Percentiles rank a stretch among this genome's conserved stretches.
These are phyloP conservation scores for Thereva unica DNA, from an alignment of 2,888 invertebrate genomes.

Conservation along the genomic window DNA sequence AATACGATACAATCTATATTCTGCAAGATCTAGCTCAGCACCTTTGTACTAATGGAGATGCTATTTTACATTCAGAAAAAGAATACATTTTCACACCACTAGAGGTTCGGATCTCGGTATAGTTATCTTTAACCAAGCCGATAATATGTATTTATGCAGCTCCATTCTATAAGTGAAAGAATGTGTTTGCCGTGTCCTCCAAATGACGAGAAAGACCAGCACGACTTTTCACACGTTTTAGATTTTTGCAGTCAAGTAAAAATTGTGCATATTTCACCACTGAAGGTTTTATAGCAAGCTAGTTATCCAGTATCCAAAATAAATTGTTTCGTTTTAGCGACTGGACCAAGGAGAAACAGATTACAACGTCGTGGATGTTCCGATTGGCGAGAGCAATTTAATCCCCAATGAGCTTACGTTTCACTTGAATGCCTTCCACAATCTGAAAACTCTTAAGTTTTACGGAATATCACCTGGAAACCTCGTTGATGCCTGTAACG, in stretches of 20 bases:
- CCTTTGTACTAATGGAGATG: conserved; percentile 76
- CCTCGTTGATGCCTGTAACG: conserved; percentile 63
- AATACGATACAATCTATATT: conserved; percentile 87
- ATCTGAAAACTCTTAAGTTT: conserved; percentile 71
- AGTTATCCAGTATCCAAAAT: too few species aligned
- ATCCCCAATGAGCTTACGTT: conserved; percentile 77
- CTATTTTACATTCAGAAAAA: conserved; percentile 63
- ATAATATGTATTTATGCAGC: conserved; percentile 61
- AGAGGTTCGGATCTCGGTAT: conserved; percentile 63
- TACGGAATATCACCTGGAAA: conserved; percentile 70
- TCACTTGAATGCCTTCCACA: conserved; percentile 83
- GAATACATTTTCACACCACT: conserved; percentile 75
- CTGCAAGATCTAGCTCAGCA: conserved; percentile 80
- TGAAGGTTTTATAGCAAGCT: conserved; percentile 46
- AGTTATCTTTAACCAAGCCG: background rate
- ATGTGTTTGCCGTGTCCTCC: conserved; percentile 84
- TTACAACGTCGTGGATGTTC: conserved; percentile 56
- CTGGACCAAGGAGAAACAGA: conserved; percentile 33
- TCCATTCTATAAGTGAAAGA: conserved; percentile 88
- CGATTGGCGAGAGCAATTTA: conserved; percentile 82
- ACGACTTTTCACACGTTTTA: conserved; percentile 87
- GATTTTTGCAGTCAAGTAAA: conserved; percentile 83
- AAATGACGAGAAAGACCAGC: conserved; percentile 76
- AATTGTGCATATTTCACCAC: conserved; percentile 56
- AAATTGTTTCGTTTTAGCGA: too few species aligned